Conservation (phyloP, 2,888 invertebrate species). For the Synergus itoensis region DNA sequence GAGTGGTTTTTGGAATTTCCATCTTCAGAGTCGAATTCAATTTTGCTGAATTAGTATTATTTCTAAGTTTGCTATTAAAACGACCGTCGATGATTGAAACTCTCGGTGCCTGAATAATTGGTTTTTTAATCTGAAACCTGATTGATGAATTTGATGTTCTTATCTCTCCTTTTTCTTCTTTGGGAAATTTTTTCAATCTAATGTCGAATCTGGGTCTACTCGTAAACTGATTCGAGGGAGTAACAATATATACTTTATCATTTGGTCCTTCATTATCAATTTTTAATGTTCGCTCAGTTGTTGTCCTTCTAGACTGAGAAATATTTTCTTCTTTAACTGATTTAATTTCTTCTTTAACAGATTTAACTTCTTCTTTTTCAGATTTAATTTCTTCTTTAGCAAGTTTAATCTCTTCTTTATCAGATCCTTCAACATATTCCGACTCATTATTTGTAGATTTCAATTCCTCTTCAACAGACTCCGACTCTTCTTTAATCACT, state of each 20-base stretch:
- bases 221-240: neutral
- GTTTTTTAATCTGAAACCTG: conserved; percentile 7
- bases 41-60: neutral
- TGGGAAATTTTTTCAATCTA: neutral
- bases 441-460: neutral
- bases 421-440: neutral
- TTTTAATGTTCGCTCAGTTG: neutral
- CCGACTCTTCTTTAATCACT: neutral
- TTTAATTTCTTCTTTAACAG: neutral
- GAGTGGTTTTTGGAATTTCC: neutral
- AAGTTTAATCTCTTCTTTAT: neutral
- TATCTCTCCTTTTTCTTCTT: neutral
- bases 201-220: neutral
- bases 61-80: conserved; percentile 7
- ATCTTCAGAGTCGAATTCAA: neutral
- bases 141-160: conserved; percentile 1
- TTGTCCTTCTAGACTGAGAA: neutral
- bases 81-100: neutral
- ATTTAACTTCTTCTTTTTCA: neutral
- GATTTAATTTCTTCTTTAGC: neutral
- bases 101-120: neutral
- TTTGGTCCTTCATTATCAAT: neutral
- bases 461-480: neutral
- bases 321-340: neutral
- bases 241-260: neutral